phyloP scores from a whole-genome alignment of 1,140 invertebrate species.

The Luehdorfia chinensis region DNA sequence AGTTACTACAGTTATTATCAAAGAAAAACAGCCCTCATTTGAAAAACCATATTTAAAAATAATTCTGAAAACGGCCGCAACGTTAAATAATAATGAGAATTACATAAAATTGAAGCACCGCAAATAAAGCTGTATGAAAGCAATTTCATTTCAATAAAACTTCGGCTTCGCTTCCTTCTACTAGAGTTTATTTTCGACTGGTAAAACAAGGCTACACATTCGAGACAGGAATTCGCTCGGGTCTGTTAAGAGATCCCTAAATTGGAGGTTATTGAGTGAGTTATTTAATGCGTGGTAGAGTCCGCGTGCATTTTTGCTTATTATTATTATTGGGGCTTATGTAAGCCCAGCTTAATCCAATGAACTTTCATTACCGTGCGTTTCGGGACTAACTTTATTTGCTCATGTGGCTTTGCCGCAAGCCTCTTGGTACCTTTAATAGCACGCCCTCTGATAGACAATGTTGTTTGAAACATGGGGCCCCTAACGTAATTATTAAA shows the following conservation, averaged over 20 bases:
- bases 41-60: slow-evolving; percentile 17
- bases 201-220: not conserved
- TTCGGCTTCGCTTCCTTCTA: not conserved
- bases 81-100: slow-evolving; percentile 47
- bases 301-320: slow-evolving; percentile 72
- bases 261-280: slow-evolving; percentile 72
- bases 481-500: slow-evolving; percentile 70
- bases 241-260: slow-evolving; percentile 49
- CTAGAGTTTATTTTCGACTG: not conserved
- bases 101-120: slow-evolving; percentile 52
- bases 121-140: slow-evolving; percentile 15
- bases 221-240: slow-evolving; percentile 37
- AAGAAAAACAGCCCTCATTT: slow-evolving; percentile 20
- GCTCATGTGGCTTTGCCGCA: slow-evolving; percentile 46
- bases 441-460: slow-evolving; percentile 57
- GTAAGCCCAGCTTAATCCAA: slow-evolving; percentile 67
- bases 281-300: slow-evolving; percentile 58
- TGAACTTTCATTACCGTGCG: slow-evolving; percentile 69
- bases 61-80: slow-evolving; percentile 18
- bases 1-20: slow-evolving; percentile 17
- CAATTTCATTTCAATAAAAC: not conserved
- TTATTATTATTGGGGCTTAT: slow-evolving; percentile 71
- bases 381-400: slow-evolving; percentile 66
- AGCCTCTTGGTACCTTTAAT: slow-evolving; percentile 61
- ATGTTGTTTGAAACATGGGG: slow-evolving; percentile 42